Evolutionary conservation across 2,888 invertebrate genomes (phyloP).

Genomic region (Hemaris fuciformis): DNA sequence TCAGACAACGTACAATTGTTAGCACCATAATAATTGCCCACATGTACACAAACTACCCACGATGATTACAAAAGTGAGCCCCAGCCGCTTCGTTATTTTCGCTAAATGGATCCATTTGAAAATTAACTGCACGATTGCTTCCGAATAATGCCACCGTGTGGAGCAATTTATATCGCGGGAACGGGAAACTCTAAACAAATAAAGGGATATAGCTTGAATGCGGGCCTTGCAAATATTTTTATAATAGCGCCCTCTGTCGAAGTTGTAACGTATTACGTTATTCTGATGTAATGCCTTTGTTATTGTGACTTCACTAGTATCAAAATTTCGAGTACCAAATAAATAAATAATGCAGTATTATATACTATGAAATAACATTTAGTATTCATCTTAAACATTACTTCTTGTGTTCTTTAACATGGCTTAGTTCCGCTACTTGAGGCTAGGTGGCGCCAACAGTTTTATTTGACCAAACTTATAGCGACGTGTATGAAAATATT

Average conservation of each 20-base stretch:
- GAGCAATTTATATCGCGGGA: conserved; percentile 49
- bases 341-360: too few relatives aligned
- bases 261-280: conserved; percentile 34
- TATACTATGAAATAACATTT: too few relatives aligned
- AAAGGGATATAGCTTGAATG: conserved; percentile 4
- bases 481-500: not conserved
- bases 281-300: too few relatives aligned
- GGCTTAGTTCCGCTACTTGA: conserved; percentile 26
- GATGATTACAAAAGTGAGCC: conserved; percentile 53
- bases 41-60: conserved; percentile 39
- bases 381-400: not conserved
- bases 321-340: too few relatives aligned
- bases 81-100: conserved; percentile 58
- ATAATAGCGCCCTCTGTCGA: conserved; percentile 51
- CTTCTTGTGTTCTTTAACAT: not conserved
- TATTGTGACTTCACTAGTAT: too few relatives aligned
- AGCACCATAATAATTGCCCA: conserved; percentile 43
- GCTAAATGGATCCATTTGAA: conserved; percentile 73
- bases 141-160: conserved; percentile 61
- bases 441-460: conserved; percentile 44
- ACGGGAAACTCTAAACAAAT: conserved; percentile 16
- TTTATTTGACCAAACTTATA: not conserved
- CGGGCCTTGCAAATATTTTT: not conserved
- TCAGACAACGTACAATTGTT: conserved; percentile 41
- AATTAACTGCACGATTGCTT: conserved; percentile 76